A percentile compares a stretch with the other conserved stretches of the same genome.
Conservation (phyloP, 2,113 vertebrate genomes). For the Tonatia bakeri region DNA sequence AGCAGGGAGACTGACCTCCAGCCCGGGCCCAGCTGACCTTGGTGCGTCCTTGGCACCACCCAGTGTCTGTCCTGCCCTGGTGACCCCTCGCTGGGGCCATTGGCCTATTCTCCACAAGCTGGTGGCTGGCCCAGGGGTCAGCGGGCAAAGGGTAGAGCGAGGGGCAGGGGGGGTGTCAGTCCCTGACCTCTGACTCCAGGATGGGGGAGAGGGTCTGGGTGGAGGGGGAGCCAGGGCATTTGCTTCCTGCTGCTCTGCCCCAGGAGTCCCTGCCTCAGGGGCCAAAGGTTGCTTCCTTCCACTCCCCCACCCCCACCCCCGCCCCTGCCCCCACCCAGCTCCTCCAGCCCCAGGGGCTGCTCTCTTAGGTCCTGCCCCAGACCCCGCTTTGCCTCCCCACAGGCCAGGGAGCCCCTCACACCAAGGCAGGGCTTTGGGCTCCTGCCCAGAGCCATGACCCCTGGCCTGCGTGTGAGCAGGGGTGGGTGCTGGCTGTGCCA, state of each 20-base stretch:
- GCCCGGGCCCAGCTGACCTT: slow-evolving; percentile 34
- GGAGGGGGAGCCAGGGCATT: not conserved
- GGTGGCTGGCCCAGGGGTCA: not conserved
- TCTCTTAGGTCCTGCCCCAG: not conserved
- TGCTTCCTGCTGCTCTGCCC: not conserved
- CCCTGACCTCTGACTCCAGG: not conserved
- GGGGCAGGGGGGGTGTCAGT: not conserved
- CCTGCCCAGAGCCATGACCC: not conserved
- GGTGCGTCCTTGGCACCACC: slow-evolving; percentile 26
- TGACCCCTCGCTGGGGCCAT: fast-evolving
- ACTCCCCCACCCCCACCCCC: too few relatives aligned
- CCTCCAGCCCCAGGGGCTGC: not conserved
- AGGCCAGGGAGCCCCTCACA: fast-evolving
- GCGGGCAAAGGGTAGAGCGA: slow-evolving; percentile 3
- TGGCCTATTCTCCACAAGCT: not conserved
- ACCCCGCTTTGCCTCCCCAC: not conserved
- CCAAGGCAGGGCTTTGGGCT: fast-evolving
- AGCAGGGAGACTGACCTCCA: not conserved
- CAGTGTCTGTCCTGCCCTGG: fast-evolving
- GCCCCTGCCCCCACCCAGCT: not conserved
- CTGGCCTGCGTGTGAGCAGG: not conserved
- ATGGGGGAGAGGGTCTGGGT: not conserved
- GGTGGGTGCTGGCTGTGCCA: not conserved
- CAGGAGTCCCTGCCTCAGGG: not conserved
- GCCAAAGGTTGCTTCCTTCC: too few relatives aligned